These are phyloP conservation scores for Prolemur simus DNA, from an alignment of 2,113 vertebrate species.

Conservation along the genomic window DNA sequence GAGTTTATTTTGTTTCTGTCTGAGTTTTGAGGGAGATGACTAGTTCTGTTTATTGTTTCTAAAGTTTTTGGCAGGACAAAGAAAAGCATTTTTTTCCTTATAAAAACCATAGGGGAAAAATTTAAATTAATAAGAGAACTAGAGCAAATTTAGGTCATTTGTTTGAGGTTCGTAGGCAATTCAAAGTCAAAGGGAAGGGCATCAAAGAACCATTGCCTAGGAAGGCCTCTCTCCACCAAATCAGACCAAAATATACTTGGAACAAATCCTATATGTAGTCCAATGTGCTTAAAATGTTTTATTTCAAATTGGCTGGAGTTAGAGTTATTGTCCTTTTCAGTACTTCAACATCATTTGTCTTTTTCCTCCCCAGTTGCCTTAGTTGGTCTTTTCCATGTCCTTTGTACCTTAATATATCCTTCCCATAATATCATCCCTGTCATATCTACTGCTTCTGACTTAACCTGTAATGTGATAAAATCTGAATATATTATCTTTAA, in stretches of 20 bases:
- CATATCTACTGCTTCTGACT: not conserved
- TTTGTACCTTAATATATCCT: not conserved
- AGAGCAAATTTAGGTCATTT: constrained; percentile 13
- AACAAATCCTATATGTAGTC: not conserved
- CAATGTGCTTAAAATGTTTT: not conserved
- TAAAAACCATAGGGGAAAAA: constrained; percentile 52
- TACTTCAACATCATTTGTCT: not conserved
- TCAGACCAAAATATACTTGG: not conserved
- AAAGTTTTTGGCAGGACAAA: constrained; percentile 55
- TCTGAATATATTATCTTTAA: not conserved
- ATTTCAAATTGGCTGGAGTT: not conserved
- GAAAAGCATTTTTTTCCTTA: constrained; percentile 57
- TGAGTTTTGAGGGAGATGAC: constrained; percentile 52
- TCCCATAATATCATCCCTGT: not conserved
- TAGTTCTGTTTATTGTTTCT: constrained; percentile 65
- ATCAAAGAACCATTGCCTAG: not conserved
- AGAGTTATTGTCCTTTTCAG: not conserved
- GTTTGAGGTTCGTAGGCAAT: constrained; percentile 40
- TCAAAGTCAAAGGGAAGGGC: not conserved
- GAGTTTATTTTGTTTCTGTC: constrained; percentile 73
- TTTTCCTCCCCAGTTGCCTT: not conserved
- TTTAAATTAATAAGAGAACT: constrained; percentile 63
- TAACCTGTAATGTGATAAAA: not conserved
- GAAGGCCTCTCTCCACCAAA: not conserved
- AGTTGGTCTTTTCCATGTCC: not conserved